Conservation (phyloP, 2,888 invertebrate species). For the Mechanitis mazaeus region DNA sequence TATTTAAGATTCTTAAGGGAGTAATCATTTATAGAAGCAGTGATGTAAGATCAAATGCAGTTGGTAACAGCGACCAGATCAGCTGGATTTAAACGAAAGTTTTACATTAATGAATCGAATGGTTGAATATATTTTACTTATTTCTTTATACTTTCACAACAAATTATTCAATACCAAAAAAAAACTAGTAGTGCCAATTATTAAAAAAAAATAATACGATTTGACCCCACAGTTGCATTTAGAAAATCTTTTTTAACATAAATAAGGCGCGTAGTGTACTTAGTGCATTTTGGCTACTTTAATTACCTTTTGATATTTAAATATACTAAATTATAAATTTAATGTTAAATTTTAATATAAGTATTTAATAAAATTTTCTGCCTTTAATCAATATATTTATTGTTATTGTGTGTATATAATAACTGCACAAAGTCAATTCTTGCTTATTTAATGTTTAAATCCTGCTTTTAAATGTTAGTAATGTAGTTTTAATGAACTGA, state of each 20-base stretch:
- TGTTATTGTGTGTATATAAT: not conserved
- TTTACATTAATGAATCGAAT: not conserved
- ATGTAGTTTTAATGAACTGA: slow-evolving; percentile 49
- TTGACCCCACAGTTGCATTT: too few species aligned
- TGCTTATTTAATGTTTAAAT: slow-evolving; percentile 55
- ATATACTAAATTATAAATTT: slow-evolving; percentile 38
- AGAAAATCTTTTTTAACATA: too few species aligned
- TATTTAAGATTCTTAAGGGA: too few species aligned
- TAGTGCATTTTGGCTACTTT: slow-evolving; percentile 45
- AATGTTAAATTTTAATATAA: slow-evolving; percentile 36
- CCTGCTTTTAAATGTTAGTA: slow-evolving; percentile 56
- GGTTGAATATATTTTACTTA: too few species aligned
- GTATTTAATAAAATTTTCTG: slow-evolving; percentile 29
- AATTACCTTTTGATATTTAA: slow-evolving; percentile 54
- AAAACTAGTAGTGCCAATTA: too few species aligned
- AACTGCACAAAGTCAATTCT: slow-evolving; percentile 54
- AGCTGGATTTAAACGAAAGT: slow-evolving; percentile 56
- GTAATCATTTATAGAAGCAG: not conserved
- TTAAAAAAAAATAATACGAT: too few species aligned
- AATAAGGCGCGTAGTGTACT: too few species aligned
- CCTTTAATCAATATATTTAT: slow-evolving; percentile 31
- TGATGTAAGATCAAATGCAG: slow-evolving; percentile 15
- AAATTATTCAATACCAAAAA: too few species aligned
- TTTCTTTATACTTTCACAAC: too few species aligned
- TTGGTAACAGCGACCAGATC: slow-evolving; percentile 26